A percentile compares a stretch with the other conserved stretches of the same genome.
These are phyloP conservation scores for Florisuga fusca DNA, from an alignment of 2,797 vertebrate species.

Conservation along the genomic window DNA sequence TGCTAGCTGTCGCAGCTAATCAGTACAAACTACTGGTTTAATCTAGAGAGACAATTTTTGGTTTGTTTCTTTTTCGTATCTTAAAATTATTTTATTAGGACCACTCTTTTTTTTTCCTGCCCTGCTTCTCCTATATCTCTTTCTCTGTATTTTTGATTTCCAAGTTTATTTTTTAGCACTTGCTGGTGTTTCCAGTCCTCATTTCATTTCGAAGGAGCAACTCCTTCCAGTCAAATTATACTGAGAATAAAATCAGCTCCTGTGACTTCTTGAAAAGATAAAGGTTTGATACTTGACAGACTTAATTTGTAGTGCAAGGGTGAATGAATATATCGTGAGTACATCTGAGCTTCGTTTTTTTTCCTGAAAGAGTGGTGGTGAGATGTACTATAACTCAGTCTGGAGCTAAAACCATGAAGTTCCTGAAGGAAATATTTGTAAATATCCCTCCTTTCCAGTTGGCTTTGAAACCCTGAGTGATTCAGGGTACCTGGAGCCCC, in stretches of 20 bases:
- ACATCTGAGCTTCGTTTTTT: not conserved
- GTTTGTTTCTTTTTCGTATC: not conserved
- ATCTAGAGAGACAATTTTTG: not conserved
- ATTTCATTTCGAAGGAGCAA: not conserved
- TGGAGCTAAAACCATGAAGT: not conserved
- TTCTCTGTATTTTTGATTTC: not conserved
- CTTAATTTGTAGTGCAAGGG: not conserved
- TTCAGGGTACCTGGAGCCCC: not conserved
- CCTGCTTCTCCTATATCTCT: not conserved
- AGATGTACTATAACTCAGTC: not conserved
- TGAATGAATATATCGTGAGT: not conserved
- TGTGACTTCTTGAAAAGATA: not conserved
- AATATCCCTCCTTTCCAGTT: not conserved
- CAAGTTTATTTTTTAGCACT: not conserved
- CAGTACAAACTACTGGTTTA: not conserved
- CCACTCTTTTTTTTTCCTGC: not conserved
- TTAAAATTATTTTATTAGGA: not conserved
- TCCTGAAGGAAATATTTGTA: not conserved
- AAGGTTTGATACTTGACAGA: not conserved
- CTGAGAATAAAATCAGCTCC: not conserved
- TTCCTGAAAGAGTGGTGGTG: not conserved
- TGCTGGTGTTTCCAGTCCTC: not conserved
- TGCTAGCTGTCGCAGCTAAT: not conserved
- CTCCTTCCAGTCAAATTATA: not conserved
- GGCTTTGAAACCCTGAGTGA: not conserved